Evolutionary conservation across 2,113 vertebrate genomes (phyloP).

Genomic region (Erinaceus europaeus): DNA sequence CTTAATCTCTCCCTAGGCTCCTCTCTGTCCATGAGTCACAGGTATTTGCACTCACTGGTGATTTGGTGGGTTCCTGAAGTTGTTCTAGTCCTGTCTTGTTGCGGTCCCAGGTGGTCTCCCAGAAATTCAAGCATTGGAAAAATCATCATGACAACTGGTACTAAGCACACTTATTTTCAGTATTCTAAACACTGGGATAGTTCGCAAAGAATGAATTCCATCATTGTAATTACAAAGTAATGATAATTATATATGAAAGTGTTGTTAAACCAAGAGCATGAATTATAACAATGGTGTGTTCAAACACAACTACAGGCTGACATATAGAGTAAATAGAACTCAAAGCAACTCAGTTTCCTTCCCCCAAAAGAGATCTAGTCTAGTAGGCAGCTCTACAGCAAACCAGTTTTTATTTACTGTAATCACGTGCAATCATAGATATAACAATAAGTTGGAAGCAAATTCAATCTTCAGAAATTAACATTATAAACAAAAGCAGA

Average conservation of each 20-base stretch:
- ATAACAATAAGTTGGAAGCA: background rate
- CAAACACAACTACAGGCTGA: conserved; percentile 56
- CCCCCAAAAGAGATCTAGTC: background rate
- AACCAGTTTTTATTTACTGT: conserved; percentile 10
- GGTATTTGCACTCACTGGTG: too few relatives aligned
- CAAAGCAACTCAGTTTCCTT: background rate
- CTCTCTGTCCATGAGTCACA: too few relatives aligned
- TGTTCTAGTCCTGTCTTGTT: too few relatives aligned
- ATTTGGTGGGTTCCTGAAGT: too few relatives aligned
- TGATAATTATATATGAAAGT: conserved; percentile 67
- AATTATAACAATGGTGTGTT: conserved; percentile 60
- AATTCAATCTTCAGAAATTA: background rate
- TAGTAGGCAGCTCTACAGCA: background rate
- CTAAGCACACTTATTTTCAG: conserved; percentile 51
- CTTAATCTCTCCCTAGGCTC: too few relatives aligned
- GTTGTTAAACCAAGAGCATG: conserved; percentile 61
- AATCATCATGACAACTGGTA: conserved; percentile 55
- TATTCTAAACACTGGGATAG: conserved; percentile 58
- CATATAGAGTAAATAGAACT: conserved; percentile 16
- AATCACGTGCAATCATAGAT: background rate
- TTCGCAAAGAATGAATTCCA: conserved; percentile 66
- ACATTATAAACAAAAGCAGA: background rate
- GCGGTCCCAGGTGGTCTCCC: conserved; percentile 71
- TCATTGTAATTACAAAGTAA: conserved; percentile 72
- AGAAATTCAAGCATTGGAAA: conserved; percentile 60